Conservation (phyloP, 2,113 vertebrate species). For the Pelecanoides urinatrix region DNA sequence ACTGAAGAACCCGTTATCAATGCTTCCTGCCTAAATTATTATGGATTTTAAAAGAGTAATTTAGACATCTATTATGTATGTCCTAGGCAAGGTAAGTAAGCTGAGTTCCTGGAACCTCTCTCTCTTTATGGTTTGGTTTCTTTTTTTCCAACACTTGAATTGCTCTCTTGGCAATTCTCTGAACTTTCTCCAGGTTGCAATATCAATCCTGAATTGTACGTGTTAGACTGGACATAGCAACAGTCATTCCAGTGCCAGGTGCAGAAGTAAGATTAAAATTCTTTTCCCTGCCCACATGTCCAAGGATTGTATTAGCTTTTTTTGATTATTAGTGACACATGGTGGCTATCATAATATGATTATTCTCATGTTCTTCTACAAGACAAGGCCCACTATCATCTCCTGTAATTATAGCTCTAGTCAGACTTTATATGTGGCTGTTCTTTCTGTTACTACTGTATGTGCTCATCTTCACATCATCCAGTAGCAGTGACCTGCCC, state of each 20-base stretch:
- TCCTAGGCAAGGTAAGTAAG: neutral
- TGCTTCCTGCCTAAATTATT: neutral
- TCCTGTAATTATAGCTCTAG: neutral
- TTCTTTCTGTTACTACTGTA: neutral
- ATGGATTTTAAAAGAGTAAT: neutral
- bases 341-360: neutral
- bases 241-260: neutral
- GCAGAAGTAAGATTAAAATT: neutral
- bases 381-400: neutral
- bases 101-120: neutral
- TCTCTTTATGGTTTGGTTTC: neutral
- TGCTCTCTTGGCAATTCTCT: neutral
- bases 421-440: neutral
- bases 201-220: neutral
- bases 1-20: neutral
- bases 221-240: neutral
- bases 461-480: neutral
- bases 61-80: neutral
- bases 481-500: neutral
- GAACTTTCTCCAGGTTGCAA: neutral
- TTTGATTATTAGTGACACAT: neutral
- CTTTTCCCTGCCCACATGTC: neutral
- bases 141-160: neutral
- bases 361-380: neutral
- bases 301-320: neutral